Percentiles rank a stretch among this genome's conserved stretches.
Evolutionary conservation across 2,113 vertebrate genomes (phyloP).

Genomic region (Muntiacus reevesi): DNA sequence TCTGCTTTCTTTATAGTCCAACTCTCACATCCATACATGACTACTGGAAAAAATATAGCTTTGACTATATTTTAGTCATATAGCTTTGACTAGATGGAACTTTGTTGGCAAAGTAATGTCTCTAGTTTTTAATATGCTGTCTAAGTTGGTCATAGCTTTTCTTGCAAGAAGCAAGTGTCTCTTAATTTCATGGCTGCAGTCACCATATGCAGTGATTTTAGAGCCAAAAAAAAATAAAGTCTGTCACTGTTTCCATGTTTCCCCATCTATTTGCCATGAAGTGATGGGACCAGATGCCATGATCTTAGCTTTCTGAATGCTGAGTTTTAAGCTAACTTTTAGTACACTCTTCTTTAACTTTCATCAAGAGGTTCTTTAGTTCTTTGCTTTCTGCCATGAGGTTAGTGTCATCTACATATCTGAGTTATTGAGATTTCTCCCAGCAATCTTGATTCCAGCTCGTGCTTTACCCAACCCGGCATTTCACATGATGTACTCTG

Average conservation of each 20-base stretch:
- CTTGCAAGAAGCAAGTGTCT: not conserved
- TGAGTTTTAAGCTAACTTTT: not conserved
- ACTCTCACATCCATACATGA: not conserved
- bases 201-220: not conserved
- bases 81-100: not conserved
- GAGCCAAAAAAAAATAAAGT: not conserved
- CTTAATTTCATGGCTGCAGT: not conserved
- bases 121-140: not conserved
- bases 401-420: not conserved
- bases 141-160: not conserved
- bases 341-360: not conserved
- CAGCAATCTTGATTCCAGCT: not conserved
- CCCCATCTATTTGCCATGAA: not conserved
- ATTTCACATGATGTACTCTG: not conserved
- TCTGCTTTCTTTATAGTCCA: not conserved
- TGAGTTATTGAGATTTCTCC: not conserved
- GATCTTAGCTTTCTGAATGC: not conserved
- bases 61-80: not conserved
- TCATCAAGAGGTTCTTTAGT: not conserved
- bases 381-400: not conserved
- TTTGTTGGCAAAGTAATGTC: not conserved
- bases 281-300: not conserved
- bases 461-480: not conserved
- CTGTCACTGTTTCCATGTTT: not conserved
- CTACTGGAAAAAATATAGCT: not conserved